Evolutionary conservation across 2,113 vertebrate species (phyloP).

Genomic region (Etheostoma spectabile): DNA sequence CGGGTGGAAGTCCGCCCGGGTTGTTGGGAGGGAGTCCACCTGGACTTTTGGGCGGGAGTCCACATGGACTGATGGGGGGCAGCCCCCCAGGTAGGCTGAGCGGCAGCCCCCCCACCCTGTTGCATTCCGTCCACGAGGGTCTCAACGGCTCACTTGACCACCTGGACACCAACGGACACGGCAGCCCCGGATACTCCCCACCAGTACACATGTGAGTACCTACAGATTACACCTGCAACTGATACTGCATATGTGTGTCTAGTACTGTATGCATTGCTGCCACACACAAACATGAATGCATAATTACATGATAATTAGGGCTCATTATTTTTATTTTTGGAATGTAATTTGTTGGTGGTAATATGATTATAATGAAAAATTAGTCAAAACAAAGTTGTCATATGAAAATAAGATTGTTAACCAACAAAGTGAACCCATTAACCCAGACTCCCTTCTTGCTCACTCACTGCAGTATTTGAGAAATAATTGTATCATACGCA

Average conservation of each 20-base stretch:
- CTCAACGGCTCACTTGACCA: slow-evolving; percentile 96
- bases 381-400: not conserved
- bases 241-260: not conserved
- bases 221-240: not conserved
- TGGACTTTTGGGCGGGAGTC: slow-evolving; percentile 89
- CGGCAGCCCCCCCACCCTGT: slow-evolving; percentile 91
- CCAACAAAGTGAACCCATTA: slow-evolving; percentile 4
- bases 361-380: not conserved
- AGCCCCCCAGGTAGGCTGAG: slow-evolving; percentile 92
- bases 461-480: slow-evolving; percentile 10
- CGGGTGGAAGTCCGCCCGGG: slow-evolving; percentile 91
- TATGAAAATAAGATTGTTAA: not conserved
- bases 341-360: not conserved
- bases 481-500: slow-evolving; percentile 30
- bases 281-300: not conserved
- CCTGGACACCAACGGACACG: slow-evolving; percentile 97
- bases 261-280: not conserved
- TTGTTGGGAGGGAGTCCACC: slow-evolving; percentile 92
- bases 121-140: slow-evolving; percentile 94
- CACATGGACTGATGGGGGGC: slow-evolving; percentile 91
- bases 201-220: slow-evolving; percentile 95
- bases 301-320: not conserved
- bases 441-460: not conserved
- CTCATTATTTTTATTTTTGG: not conserved
- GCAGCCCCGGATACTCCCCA: slow-evolving; percentile 96